phyloP scores from a whole-genome alignment of 2,113 vertebrate species.

The Lepus europaeus region DNA sequence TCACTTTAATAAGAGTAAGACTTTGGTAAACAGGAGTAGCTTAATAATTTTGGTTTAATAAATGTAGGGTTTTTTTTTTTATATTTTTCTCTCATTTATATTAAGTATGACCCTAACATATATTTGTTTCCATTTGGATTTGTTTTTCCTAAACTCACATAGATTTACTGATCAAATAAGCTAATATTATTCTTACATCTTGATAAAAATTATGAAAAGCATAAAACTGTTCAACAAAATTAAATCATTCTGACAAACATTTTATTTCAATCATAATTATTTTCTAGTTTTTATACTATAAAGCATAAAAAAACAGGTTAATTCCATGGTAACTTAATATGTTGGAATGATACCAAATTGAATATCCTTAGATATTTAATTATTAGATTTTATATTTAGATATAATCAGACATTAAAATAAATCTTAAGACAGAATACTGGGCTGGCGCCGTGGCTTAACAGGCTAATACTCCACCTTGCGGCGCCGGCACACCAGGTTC shows the following conservation, averaged over 20 bases:
- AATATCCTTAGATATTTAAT: not conserved
- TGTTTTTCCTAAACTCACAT: slow-evolving; percentile 4
- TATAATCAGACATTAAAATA: too few species aligned
- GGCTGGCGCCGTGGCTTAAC: too few species aligned
- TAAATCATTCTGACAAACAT: not conserved
- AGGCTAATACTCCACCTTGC: too few species aligned
- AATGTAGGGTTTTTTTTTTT: not conserved
- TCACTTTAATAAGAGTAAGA: slow-evolving; percentile 23
- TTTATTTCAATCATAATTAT: not conserved
- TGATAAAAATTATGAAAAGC: slow-evolving; percentile 2
- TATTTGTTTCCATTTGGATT: not conserved
- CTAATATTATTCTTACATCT: not conserved
- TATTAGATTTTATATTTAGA: too few species aligned
- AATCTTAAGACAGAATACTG: not conserved
- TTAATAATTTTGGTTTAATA: slow-evolving; percentile 27
- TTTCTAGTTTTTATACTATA: not conserved
- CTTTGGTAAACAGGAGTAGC: not conserved
- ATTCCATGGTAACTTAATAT: slow-evolving; percentile 7
- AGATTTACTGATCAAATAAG: not conserved
- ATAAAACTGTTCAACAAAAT: slow-evolving; percentile 15
- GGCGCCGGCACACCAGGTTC: too few species aligned
- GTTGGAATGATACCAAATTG: not conserved
- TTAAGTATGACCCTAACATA: not conserved
- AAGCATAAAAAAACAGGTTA: too few species aligned
- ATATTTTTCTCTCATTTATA: not conserved